Evolutionary conservation across 2,113 vertebrate species (phyloP).

Genomic region (Dromaius novaehollandiae): DNA sequence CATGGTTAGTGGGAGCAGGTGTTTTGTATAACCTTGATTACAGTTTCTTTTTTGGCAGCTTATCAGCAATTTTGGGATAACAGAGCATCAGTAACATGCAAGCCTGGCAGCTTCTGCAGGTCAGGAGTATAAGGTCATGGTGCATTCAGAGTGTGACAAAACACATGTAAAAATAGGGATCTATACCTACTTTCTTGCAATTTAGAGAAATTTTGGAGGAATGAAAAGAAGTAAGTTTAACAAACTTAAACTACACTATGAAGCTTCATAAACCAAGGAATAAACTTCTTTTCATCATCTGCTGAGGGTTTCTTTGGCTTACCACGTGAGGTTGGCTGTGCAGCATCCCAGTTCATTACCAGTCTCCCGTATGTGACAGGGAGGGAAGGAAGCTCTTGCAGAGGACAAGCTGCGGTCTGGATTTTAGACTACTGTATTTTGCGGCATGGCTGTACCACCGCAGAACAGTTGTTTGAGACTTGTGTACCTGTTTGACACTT

Average conservation of each 20-base stretch:
- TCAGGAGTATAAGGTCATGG: neutral
- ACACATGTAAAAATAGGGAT: neutral
- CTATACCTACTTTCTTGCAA: neutral
- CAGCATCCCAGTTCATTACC: neutral
- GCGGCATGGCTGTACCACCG: neutral
- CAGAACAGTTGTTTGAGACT: neutral
- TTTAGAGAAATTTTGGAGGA: neutral
- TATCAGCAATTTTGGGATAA: neutral
- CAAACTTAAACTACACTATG: neutral
- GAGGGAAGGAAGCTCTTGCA: neutral
- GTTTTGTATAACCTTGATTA: neutral
- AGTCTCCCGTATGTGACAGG: rapidly evolving
- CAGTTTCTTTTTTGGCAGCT: neutral
- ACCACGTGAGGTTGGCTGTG: neutral
- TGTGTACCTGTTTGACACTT: rapidly evolving
- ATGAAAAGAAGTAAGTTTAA: conserved; percentile 9
- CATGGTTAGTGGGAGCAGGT: neutral
- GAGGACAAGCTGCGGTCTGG: neutral
- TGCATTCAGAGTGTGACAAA: neutral
- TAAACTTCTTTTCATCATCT: neutral
- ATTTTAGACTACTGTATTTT: neutral
- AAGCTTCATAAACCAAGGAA: conserved; percentile 23
- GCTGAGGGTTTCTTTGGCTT: conserved; percentile 18
- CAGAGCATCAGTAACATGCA: neutral
- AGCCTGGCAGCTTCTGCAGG: neutral